Evolutionary conservation across 2,113 vertebrate species (phyloP), one percentile per base, ranked within the genome.

Genomic region (Erythrocebus patas): DNA sequence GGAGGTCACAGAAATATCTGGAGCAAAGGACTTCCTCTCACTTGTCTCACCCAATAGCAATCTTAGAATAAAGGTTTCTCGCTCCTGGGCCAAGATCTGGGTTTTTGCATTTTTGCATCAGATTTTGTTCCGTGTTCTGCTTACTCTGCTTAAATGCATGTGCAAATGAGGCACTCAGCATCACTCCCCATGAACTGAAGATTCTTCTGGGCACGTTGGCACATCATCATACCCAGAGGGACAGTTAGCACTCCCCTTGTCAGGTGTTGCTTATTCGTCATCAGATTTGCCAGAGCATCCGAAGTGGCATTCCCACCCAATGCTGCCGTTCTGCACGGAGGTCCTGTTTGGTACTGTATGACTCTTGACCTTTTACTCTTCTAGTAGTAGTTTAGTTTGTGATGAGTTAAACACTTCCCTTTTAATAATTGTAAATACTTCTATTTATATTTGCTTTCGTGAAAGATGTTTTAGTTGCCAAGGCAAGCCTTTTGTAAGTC

Each of bases 311-410:
- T 50, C 27, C 1, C 0, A 5, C 32, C 9, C 78, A 25, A 1
- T 0, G 82, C 45, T 3, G 12, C 40, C 1, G 10, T 3, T 70
- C 45, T 23, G 16, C 25, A 22, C 8, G 0, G 0, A 55, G 23
- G 25, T 10, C 8, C 12, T 78, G 7, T 48, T 79, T 30, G 68
- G 3, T 52, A 48, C 55, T 4, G 3, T 32, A 30, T 1, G 10
- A 0, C 13, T 38, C 11, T 79, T 3, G 7, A 88, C 68, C 27
- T 40, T 88, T 79, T 79, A 32, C 75, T 97, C 22, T 55, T n/a
- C 73, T 30, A 23, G 59, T 7, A 12, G 25, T 32, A 35, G 82
- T 38, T 66, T 35, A 59, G 43, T 72, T 84, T 85, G 72, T 80
- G 76, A 27, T 17, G 45, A 22, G 22, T 64, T 73, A n/a, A 43